These are phyloP conservation scores for Rhizoglyphus robini DNA, from an alignment of 1,140 invertebrate species.

Conservation along the genomic window DNA sequence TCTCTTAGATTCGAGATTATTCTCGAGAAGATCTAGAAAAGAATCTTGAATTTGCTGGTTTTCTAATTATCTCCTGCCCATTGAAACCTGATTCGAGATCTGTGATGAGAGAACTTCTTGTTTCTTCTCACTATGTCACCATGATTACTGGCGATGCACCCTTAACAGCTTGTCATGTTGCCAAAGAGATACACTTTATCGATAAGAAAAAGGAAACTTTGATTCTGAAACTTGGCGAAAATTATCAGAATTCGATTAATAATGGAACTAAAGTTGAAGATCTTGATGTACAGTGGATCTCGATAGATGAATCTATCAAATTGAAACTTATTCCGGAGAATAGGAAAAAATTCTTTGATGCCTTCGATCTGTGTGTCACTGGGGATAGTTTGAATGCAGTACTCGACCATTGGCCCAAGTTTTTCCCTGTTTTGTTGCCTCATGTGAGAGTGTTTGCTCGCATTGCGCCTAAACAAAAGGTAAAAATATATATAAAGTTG, in stretches of 20 bases:
- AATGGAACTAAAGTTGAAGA: background rate
- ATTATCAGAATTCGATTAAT: no score
- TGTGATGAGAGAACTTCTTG: constrained; percentile 80
- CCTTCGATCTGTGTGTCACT: constrained; percentile 80
- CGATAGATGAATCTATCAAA: constrained; percentile 54
- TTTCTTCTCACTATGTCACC: constrained; percentile 72
- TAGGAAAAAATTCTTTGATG: constrained; percentile 15
- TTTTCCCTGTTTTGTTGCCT: constrained; percentile 60
- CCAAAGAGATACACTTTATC: constrained; percentile 79
- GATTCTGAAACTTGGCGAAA: constrained; percentile 45
- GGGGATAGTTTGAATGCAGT: constrained; percentile 71
- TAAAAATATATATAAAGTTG: constrained; percentile 22
- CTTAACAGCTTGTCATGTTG: constrained; percentile 95
- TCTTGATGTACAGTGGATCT: constrained; percentile 55
- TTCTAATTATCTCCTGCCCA: constrained; percentile 97
- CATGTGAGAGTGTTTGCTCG: constrained; percentile 78
- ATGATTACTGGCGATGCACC: constrained; percentile 99
- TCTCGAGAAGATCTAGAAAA: constrained; percentile 73
- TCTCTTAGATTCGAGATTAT: constrained; percentile 52
- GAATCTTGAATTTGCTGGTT: constrained; percentile 81
- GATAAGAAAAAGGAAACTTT: constrained; percentile 51
- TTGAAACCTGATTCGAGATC: constrained; percentile 85
- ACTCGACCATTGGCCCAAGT: constrained; percentile 44
- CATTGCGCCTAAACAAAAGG: constrained; percentile 88
- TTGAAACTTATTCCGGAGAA: constrained; percentile 33